These are phyloP conservation scores for Myotis planiceps DNA, from an alignment of 2,797 vertebrate species.

Conservation along the genomic window DNA sequence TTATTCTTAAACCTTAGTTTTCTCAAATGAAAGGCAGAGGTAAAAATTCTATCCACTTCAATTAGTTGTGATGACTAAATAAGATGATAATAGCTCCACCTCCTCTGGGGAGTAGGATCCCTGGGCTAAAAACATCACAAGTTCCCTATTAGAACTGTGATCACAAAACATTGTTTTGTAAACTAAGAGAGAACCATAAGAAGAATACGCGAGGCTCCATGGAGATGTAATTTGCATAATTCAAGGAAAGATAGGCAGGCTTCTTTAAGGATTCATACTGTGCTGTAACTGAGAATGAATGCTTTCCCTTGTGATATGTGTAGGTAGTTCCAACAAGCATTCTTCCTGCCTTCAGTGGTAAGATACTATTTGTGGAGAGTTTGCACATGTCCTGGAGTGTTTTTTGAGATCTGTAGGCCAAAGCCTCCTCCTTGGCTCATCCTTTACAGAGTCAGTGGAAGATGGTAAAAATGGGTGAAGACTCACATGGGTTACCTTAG, in stretches of 20 bases:
- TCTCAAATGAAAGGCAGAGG: not conserved
- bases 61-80: not conserved
- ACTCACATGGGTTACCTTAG: not conserved
- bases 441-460: not conserved
- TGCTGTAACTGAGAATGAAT: not conserved
- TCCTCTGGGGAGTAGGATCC: not conserved
- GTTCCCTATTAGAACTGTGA: not conserved
- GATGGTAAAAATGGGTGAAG: not conserved
- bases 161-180: not conserved
- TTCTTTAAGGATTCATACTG: not conserved
- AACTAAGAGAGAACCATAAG: slow-evolving; percentile 7
- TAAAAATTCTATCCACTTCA: not conserved
- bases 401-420: not conserved
- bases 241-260: not conserved
- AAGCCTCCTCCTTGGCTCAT: not conserved
- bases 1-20: slow-evolving; percentile 26
- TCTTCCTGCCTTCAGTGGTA: not conserved
- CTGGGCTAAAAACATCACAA: not conserved
- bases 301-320: not conserved
- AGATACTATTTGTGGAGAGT: not conserved
- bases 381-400: not conserved
- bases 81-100: not conserved
- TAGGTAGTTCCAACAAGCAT: not conserved
- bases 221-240: slow-evolving; percentile 53
- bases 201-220: not conserved